Conservation (phyloP, 2,113 vertebrate genomes). For the Atractosteus spatula region DNA sequence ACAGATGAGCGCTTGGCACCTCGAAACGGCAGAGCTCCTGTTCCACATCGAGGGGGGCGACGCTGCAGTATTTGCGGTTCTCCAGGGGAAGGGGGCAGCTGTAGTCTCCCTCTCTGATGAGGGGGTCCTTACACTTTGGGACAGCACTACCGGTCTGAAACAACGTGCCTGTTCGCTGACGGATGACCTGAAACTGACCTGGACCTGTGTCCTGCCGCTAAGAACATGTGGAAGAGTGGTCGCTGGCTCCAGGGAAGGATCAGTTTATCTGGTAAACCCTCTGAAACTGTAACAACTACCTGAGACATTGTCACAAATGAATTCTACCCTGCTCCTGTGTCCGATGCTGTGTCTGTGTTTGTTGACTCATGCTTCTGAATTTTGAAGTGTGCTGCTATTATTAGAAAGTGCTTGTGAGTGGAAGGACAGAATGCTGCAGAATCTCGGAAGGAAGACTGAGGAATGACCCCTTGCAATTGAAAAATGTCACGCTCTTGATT, state of each 20-base stretch:
- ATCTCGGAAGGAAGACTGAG: too few species aligned
- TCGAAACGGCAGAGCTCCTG: constrained; percentile 56
- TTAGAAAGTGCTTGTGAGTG: too few species aligned
- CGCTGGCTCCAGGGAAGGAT: constrained; percentile 56
- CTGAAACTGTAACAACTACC: neutral
- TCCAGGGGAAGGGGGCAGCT: constrained; percentile 26
- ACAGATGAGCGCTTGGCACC: constrained; percentile 65
- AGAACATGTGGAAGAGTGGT: constrained; percentile 52
- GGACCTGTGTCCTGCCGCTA: constrained; percentile 31
- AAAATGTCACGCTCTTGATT: too few species aligned
- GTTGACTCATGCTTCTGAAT: too few species aligned
- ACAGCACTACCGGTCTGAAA: constrained; percentile 13
- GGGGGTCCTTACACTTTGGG: constrained; percentile 49
- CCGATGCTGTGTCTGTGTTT: neutral
- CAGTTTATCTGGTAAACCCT: constrained; percentile 56
- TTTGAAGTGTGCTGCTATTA: too few species aligned
- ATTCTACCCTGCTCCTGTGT: neutral
- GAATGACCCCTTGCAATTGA: too few species aligned
- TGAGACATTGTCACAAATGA: neutral
- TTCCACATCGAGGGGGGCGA: constrained; percentile 34
- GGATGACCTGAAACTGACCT: constrained; percentile 26
- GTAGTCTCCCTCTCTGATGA: constrained; percentile 48
- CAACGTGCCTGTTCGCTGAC: constrained; percentile 33
- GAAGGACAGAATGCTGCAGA: too few species aligned
- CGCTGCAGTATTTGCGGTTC: constrained; percentile 41